Base-by-base conservation (phyloP, 2,113 vertebrate genomes). In the Heterotilapia buettikoferi region DNA sequence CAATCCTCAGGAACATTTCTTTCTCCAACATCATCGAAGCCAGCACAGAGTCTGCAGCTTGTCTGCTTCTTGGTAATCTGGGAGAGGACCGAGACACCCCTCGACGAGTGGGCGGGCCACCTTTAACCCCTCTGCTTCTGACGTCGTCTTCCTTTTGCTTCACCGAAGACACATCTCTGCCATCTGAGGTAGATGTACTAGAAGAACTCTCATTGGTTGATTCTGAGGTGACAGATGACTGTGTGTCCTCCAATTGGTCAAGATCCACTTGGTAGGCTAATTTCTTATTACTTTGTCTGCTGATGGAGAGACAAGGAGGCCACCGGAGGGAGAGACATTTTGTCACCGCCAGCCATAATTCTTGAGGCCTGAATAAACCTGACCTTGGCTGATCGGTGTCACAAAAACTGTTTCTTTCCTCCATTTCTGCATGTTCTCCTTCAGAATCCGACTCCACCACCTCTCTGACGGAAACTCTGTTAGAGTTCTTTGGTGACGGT, bases 281-380 rank as follows among this genome's bases (percentile, higher is more conserved):
- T 53, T 92, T 93, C 59, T 66, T 83, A 83, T 57, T 85, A 21
- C 57, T 88, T 56, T 89, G 93, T 84, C 92, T 85, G 87, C 56
- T 93, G 83, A 94, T 71, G 40, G 94, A 92, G 50, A 94, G 80
- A 86, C 93, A 93, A 16, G 90, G 89, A 45, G 92, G 92, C 95
- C 94, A 95, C 21, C 86, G 90, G 33, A 96, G 80, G 36, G 94
- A 85, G 18, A 96, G 93, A 80, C 95, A 96, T 56, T 91, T 89
- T 2, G 90, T 92, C 91, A 96, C 63, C 6, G 94, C 84, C 29
- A 92, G 79, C 95, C 94, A 96, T 18, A 96, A 59, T 5, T 63
- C 84, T n/a, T 94, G 93, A 88, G 95, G 94, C 81, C 91, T 92
- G 84, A 93, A 92, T 13, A 89, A 21, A 11, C 86, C 86, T 10